Evolutionary conservation across 2,888 invertebrate genomes (phyloP), one percentile per base, ranked within the genome.

Genomic region (Heteromurus nitidus): DNA sequence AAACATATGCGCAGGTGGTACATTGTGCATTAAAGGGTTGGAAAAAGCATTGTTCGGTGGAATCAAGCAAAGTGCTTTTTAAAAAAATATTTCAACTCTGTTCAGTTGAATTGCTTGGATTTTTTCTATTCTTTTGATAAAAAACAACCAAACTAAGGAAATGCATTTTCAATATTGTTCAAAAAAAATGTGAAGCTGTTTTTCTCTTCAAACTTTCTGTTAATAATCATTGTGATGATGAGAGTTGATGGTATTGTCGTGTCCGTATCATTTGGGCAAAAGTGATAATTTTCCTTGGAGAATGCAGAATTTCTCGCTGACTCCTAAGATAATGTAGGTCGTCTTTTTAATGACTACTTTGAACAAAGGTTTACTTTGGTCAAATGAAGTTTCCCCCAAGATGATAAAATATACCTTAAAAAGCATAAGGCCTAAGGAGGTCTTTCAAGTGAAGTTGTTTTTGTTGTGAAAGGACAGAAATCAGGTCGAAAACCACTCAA

Each of bases 321-420:
- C 16, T 28, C 28, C 20, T 20, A 53, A 31, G 30, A 31, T 58
- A 50, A 79, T 80, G 65, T 80, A 72, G 79, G 79, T 80, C 79
- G 79, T n/a, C 64, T 50, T 72, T 80, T 72, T 80, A 80, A 72
- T 80, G 79, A 80, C 79, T 72, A 80, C 79, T 80, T 5, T 72
- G 64, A n/a, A n/a, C n/a, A n/a, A n/a, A n/a, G n/a, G n/a, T n/a
- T n/a, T n/a, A n/a, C n/a, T n/a, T n/a, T n/a, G n/a, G n/a, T n/a
- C n/a, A n/a, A n/a, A n/a, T n/a, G n/a, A n/a, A n/a, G n/a, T n/a
- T n/a, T n/a, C n/a, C n/a, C n/a, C n/a, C n/a, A n/a, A n/a, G n/a
- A n/a, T n/a, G n/a, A n/a, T n/a, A n/a, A n/a, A n/a, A n/a, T n/a
- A n/a, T n/a, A n/a, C n/a, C n/a, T n/a, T 44, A 2, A 44, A 36